Percentiles rank a stretch among this genome's conserved stretches.
Evolutionary conservation across 1,140 invertebrate genomes (phyloP).

Genomic region (Coenobita brevimanus): DNA sequence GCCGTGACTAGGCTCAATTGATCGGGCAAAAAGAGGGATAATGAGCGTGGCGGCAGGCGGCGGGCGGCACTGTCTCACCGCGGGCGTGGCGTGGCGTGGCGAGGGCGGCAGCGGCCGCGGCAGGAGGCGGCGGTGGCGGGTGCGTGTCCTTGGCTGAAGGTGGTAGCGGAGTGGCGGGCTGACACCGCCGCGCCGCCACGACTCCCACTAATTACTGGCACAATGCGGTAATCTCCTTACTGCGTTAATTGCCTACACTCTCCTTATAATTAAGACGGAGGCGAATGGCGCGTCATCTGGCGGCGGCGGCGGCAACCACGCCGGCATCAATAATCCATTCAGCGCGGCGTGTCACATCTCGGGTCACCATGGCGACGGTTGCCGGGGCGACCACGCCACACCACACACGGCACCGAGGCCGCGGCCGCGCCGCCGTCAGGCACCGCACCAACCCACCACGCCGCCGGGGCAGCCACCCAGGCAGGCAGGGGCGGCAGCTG

Average conservation of each 20-base stretch:
- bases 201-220: slow-evolving; percentile 63
- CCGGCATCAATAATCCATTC: slow-evolving; percentile 53
- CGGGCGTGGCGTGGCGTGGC: no score
- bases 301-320: slow-evolving; percentile 51
- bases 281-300: slow-evolving; percentile 62
- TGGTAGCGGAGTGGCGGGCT: slow-evolving; percentile 34
- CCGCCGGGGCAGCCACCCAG: not conserved
- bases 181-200: slow-evolving; percentile 41
- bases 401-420: slow-evolving; percentile 24
- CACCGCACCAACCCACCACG: not conserved
- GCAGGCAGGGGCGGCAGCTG: slow-evolving; percentile 19
- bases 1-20: slow-evolving; percentile 62
- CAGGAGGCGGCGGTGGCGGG: not conserved
- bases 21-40: slow-evolving; percentile 49
- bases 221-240: slow-evolving; percentile 67
- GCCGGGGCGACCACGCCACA: slow-evolving; percentile 38
- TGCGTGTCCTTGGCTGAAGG: slow-evolving; percentile 21
- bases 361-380: slow-evolving; percentile 57
- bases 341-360: not conserved
- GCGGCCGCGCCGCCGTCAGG: slow-evolving; percentile 47
- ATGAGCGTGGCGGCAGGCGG: slow-evolving; percentile 26
- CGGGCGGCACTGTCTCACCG: not conserved
- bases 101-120: no score
- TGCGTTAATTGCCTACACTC: slow-evolving; percentile 67
- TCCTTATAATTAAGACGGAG: slow-evolving; percentile 67